These are phyloP conservation scores for Chaetorhynchus papuensis DNA, from an alignment of 2,113 vertebrate genomes.

Conservation along the genomic window DNA sequence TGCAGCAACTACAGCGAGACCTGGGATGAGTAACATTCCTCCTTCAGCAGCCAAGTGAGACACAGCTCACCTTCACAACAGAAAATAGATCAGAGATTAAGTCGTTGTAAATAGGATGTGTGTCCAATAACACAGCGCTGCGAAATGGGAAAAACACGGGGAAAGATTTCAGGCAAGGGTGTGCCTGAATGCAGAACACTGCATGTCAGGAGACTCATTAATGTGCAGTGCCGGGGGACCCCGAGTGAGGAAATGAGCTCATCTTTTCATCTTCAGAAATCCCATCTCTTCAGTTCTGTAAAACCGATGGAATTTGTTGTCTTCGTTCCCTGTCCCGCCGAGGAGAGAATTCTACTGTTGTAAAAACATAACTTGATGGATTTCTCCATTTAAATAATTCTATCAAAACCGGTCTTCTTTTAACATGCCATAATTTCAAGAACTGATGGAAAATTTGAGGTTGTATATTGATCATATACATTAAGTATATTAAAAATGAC, in stretches of 20 bases:
- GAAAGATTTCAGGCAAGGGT: not conserved
- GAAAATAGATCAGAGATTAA: not conserved
- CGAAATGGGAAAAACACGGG: not conserved
- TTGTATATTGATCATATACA: not conserved
- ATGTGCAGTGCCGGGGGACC: not conserved
- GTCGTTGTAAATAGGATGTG: not conserved
- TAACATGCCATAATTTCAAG: fast-evolving
- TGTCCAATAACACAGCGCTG: not conserved
- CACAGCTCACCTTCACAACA: not conserved
- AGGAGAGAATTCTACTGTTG: not conserved
- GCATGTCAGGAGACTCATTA: not conserved
- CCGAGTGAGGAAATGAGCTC: not conserved
- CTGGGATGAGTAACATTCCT: not conserved
- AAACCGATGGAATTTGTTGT: not conserved
- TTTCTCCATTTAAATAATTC: not conserved
- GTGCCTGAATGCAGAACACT: not conserved
- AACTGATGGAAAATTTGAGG: not conserved
- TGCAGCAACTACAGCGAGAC: not conserved
- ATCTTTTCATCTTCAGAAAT: not conserved
- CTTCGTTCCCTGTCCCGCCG: not conserved
- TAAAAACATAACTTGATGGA: not conserved
- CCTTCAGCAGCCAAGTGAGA: not conserved
- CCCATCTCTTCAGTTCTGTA: not conserved
- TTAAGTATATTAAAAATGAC: not conserved
- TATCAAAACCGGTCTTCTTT: not conserved